phyloP scores from a whole-genome alignment of 2,888 invertebrate genomes.

The Prenolepis imparis region DNA sequence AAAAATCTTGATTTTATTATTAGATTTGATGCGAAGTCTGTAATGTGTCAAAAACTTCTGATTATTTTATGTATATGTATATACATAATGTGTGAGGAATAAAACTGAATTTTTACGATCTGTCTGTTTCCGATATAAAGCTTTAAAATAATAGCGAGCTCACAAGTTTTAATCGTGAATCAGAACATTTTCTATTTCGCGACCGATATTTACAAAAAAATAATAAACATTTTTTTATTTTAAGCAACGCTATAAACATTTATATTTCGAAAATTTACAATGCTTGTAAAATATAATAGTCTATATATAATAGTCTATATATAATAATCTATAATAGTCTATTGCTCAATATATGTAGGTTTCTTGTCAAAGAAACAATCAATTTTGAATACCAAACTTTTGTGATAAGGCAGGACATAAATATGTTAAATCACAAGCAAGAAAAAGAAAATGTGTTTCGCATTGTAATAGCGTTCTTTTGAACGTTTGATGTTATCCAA shows the following conservation, averaged over 20 bases:
- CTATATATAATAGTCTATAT: constrained; percentile 8
- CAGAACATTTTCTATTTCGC: not conserved
- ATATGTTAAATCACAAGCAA: not conserved
- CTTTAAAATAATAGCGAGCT: not conserved
- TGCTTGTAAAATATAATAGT: constrained; percentile 12
- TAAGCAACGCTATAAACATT: not conserved
- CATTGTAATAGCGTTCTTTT: not conserved
- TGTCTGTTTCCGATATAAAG: not conserved
- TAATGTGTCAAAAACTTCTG: not conserved
- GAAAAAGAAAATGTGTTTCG: not conserved
- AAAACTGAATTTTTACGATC: not conserved
- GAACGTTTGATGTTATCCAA: not conserved
- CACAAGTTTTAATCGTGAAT: not conserved
- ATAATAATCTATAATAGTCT: constrained; percentile 10
- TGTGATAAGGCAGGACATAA: not conserved
- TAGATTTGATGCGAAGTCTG: not conserved
- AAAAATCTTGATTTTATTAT: not conserved
- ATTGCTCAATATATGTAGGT: not conserved
- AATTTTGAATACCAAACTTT: not conserved
- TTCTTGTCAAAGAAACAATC: not conserved
- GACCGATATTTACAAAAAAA: not conserved
- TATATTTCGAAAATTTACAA: not conserved
- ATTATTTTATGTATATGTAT: not conserved
- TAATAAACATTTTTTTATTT: not conserved
- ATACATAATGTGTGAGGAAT: not conserved